phyloP scores from a whole-genome alignment of 2,888 invertebrate species.

The Plagodis pulveraria region DNA sequence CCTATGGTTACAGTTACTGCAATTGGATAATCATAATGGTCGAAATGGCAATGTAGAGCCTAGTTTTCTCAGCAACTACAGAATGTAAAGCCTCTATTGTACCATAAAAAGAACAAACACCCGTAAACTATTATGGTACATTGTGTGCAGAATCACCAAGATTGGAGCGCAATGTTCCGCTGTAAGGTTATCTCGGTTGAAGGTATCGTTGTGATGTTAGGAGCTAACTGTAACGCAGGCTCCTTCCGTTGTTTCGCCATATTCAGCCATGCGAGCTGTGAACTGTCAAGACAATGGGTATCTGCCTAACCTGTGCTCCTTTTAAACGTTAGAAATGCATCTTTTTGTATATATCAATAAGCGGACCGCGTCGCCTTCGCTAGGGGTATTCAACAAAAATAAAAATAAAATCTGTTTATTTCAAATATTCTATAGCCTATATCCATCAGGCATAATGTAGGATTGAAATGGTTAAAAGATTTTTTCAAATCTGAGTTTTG shows the following conservation, averaged over 20 bases:
- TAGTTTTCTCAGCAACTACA: slow-evolving; percentile 11
- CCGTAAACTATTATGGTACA: slow-evolving; percentile 38
- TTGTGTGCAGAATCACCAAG: slow-evolving; percentile 47
- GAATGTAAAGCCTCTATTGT: slow-evolving; percentile 40
- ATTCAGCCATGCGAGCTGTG: slow-evolving; percentile 39
- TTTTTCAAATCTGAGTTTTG: too few species aligned
- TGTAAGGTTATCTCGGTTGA: slow-evolving; percentile 63
- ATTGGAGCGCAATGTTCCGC: slow-evolving; percentile 65
- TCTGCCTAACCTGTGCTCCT: slow-evolving; percentile 14
- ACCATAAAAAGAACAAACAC: slow-evolving; percentile 34
- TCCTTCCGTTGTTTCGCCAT: slow-evolving; percentile 58
- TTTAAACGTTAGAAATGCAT: not conserved
- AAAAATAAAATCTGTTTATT: too few species aligned
- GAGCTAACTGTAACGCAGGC: slow-evolving; percentile 65
- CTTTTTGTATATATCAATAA: too few species aligned
- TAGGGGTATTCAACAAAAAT: too few species aligned
- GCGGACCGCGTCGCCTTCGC: too few species aligned
- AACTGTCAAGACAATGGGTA: slow-evolving; percentile 34
- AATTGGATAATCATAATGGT: not conserved
- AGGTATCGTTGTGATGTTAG: slow-evolving; percentile 51
- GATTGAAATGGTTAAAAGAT: too few species aligned
- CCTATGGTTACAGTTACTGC: too few species aligned
- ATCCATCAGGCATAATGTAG: too few species aligned
- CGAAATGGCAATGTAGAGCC: not conserved
- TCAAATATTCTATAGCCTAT: too few species aligned